phyloP scores from a whole-genome alignment of 2,113 vertebrate species.

The Microtus richardsoni region DNA sequence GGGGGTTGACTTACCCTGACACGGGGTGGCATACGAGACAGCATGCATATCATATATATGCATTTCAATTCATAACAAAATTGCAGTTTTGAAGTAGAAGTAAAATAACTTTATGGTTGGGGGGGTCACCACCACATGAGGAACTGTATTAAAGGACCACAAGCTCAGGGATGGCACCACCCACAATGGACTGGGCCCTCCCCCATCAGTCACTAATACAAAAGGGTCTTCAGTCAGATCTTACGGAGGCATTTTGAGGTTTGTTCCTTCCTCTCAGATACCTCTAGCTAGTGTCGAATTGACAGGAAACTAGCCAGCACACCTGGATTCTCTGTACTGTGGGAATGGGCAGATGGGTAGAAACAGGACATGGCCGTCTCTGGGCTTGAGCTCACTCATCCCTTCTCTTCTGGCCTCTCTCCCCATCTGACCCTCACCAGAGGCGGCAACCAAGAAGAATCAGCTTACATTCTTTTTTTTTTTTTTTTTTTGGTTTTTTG shows the following conservation, averaged over 20 bases:
- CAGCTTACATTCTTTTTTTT: background rate
- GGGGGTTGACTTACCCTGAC: background rate
- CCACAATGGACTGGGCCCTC: background rate
- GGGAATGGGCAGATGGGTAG: no score
- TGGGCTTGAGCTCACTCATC: background rate
- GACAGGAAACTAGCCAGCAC: background rate
- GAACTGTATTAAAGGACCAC: background rate
- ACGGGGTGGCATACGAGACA: no score
- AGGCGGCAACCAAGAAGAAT: background rate
- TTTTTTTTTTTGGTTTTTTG: no score
- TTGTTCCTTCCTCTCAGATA: background rate
- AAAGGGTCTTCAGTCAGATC: background rate
- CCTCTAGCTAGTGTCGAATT: background rate
- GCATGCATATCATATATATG: background rate
- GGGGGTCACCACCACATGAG: background rate
- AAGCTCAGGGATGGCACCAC: background rate
- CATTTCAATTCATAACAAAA: background rate
- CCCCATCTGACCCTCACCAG: background rate
- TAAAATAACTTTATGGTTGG: background rate
- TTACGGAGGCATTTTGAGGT: background rate
- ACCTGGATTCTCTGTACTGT: background rate
- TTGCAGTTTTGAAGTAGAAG: background rate
- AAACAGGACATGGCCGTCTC: fast-evolving
- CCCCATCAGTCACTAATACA: background rate
- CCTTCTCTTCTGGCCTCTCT: background rate